Percentiles rank a stretch among this genome's conserved stretches.
Evolutionary conservation across 92 coral and sea anemone species (phyloP).

Genomic region (Palythoa caribaeorum): DNA sequence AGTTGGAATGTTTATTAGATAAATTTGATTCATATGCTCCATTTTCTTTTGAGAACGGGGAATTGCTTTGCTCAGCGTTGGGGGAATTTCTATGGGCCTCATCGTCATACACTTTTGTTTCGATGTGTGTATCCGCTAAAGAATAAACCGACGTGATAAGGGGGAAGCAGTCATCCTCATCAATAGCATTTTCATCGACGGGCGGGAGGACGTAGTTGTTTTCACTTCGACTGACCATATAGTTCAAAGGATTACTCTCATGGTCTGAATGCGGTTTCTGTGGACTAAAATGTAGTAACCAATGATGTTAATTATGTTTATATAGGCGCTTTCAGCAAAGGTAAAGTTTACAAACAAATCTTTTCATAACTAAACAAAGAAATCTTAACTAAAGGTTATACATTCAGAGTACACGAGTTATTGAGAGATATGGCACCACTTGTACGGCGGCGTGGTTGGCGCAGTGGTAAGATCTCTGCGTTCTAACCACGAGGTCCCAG

Average conservation of each 20-base stretch:
- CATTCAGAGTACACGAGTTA: too few relatives aligned
- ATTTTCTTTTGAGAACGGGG: background rate
- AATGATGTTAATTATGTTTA: too few relatives aligned
- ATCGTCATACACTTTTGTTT: background rate
- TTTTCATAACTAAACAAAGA: too few relatives aligned
- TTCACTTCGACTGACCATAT: background rate
- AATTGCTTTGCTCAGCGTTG: background rate
- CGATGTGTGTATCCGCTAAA: slow-evolving; percentile 62
- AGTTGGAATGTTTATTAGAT: background rate
- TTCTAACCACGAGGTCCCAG: too few relatives aligned
- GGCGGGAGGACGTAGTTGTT: slow-evolving; percentile 44
- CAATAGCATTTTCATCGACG: slow-evolving; percentile 76
- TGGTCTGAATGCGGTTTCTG: slow-evolving; percentile 17
- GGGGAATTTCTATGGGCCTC: background rate
- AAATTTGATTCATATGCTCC: background rate
- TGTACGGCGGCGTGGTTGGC: too few relatives aligned
- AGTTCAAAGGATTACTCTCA: background rate
- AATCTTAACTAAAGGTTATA: too few relatives aligned
- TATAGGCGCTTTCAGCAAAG: too few relatives aligned
- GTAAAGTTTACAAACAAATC: too few relatives aligned
- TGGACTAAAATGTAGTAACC: slow-evolving; percentile 3
- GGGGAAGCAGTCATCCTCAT: slow-evolving; percentile 79
- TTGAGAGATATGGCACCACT: too few relatives aligned
- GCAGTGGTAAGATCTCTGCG: too few relatives aligned
- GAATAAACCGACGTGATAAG: slow-evolving; percentile 86